A percentile compares a stretch with the other conserved stretches of the same genome.
Conservation (phyloP, 2,797 vertebrate genomes). For the Novumbra hubbsi region DNA sequence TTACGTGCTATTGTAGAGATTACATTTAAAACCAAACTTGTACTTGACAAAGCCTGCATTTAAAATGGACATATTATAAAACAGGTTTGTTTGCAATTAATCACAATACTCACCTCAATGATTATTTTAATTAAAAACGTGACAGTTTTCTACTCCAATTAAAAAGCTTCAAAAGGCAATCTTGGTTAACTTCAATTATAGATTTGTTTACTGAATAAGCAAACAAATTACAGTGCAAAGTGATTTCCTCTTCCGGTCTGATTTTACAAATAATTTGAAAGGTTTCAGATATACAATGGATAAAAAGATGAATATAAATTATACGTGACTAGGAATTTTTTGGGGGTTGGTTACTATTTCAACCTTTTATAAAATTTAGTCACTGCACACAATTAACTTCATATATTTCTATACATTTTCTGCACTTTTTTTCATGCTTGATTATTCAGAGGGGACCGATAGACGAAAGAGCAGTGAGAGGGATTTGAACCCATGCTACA, state of each 20-base stretch:
- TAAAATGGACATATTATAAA: slow-evolving; percentile 16
- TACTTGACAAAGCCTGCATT: neutral
- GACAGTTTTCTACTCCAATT: slow-evolving; percentile 4
- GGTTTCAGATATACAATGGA: neutral
- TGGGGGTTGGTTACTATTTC: neutral
- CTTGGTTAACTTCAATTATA: slow-evolving; percentile 12
- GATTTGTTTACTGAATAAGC: slow-evolving; percentile 18
- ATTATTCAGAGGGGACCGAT: too few relatives aligned
- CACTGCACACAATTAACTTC: neutral
- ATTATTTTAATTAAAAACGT: slow-evolving; percentile 20
- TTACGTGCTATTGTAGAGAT: too few relatives aligned
- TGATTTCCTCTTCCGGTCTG: neutral
- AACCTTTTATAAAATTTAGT: neutral
- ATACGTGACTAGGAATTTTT: neutral
- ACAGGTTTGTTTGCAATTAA: slow-evolving; percentile 24
- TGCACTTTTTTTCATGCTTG: too few relatives aligned
- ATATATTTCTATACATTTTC: neutral
- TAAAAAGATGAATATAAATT: neutral
- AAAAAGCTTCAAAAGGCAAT: slow-evolving; percentile 20
- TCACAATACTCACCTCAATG: slow-evolving; percentile 16
- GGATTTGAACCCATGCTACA: too few relatives aligned
- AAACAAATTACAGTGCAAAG: slow-evolving; percentile 7
- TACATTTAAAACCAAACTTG: too few relatives aligned
- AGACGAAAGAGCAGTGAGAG: too few relatives aligned
- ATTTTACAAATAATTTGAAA: neutral